Evolutionary conservation across 2,113 vertebrate genomes (phyloP).

Genomic region (Rhinichthys klamathensis): DNA sequence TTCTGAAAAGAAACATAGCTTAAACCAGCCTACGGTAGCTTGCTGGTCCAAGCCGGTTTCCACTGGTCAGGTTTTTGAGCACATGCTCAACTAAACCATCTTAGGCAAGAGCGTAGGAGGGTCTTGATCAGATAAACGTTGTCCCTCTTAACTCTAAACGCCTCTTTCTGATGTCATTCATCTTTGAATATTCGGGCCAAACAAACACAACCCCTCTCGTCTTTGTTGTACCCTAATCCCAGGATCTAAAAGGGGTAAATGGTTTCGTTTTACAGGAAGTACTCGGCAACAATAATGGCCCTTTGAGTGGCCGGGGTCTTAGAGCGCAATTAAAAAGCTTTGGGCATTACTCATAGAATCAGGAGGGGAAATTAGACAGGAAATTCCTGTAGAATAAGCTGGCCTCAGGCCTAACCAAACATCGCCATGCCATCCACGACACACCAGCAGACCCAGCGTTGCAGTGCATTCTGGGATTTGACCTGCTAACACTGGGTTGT

Average conservation of each 20-base stretch:
- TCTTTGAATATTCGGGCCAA: slow-evolving; percentile 34
- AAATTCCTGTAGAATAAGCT: slow-evolving; percentile 82
- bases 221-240: slow-evolving; percentile 53
- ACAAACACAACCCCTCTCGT: slow-evolving; percentile 41
- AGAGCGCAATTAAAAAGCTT: slow-evolving; percentile 79
- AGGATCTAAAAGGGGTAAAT: slow-evolving; percentile 59
- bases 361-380: slow-evolving; percentile 77
- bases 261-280: slow-evolving; percentile 79
- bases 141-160: slow-evolving; percentile 12
- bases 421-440: slow-evolving; percentile 72
- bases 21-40: too few relatives aligned
- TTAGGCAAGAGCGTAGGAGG: not conserved
- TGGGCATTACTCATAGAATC: slow-evolving; percentile 71
- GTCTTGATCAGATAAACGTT: slow-evolving; percentile 12
- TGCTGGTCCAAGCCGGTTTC: too few relatives aligned
- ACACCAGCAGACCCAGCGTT: slow-evolving; percentile 41
- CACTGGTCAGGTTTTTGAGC: too few relatives aligned
- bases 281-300: slow-evolving; percentile 81
- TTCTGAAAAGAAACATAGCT: too few relatives aligned
- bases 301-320: slow-evolving; percentile 74
- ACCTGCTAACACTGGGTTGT: not conserved
- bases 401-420: slow-evolving; percentile 77
- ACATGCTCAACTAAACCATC: too few relatives aligned
- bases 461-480: slow-evolving; percentile 58
- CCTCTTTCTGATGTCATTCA: slow-evolving; percentile 25